A percentile compares a stretch with the other conserved stretches of the same genome.
Evolutionary conservation across 2,888 invertebrate species (phyloP).

Genomic region (Ptychoptera albimana): DNA sequence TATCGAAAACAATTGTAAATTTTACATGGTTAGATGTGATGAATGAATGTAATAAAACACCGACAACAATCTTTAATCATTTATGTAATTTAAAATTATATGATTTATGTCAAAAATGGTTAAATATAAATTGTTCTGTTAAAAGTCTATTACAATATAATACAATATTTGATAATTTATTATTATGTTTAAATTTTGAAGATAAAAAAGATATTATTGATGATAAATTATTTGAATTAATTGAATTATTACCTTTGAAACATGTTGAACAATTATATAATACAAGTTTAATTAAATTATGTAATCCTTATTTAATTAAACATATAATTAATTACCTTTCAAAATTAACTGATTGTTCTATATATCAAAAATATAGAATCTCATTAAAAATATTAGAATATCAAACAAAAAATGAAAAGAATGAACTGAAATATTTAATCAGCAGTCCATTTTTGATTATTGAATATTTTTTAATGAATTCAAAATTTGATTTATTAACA

Average conservation of each 20-base stretch:
- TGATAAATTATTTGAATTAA: constrained; percentile 31
- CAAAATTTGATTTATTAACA: constrained; percentile 50
- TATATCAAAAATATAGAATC: constrained; percentile 44
- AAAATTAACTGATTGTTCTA: constrained; percentile 32
- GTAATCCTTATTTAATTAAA: constrained; percentile 43
- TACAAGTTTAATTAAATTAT: constrained; percentile 43
- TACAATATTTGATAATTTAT: background rate
- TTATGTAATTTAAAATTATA: constrained; percentile 19
- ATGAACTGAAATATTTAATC: constrained; percentile 45
- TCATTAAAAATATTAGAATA: constrained; percentile 51
- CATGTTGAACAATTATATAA: constrained; percentile 46
- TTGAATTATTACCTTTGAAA: constrained; percentile 39
- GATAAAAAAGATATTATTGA: constrained; percentile 25
- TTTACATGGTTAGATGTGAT: constrained; percentile 44
- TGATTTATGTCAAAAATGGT: constrained; percentile 52
- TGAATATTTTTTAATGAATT: constrained; percentile 79
- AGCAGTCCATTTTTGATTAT: constrained; percentile 59
- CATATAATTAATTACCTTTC: constrained; percentile 47
- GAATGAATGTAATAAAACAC: constrained; percentile 24
- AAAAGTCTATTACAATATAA: constrained; percentile 22
- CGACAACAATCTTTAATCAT: constrained; percentile 23
- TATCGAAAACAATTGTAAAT: constrained; percentile 35
- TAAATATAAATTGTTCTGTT: constrained; percentile 40
- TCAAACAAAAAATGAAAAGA: constrained; percentile 38
- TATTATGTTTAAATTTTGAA: constrained; percentile 33